Evolutionary conservation across 2,888 invertebrate species (phyloP).

Genomic region (Cenopis cana): DNA sequence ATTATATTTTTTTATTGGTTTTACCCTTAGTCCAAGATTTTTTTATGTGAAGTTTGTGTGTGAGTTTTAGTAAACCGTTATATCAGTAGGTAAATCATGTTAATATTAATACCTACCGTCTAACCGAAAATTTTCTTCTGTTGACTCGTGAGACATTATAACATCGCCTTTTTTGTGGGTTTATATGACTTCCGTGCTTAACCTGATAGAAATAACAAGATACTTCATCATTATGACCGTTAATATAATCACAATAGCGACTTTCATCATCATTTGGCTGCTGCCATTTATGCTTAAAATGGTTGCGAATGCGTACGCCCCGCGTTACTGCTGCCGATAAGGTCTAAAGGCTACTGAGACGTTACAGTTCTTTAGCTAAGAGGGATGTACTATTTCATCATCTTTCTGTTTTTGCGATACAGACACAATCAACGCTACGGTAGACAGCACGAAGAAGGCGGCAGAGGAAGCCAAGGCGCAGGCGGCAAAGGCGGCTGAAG

Average conservation of each 20-base stretch:
- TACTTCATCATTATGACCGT: not conserved
- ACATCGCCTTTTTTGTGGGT: not conserved
- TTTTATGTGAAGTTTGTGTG: conserved; percentile 15
- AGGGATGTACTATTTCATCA: not conserved
- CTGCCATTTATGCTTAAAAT: no score
- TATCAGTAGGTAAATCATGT: no score
- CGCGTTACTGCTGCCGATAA: not conserved
- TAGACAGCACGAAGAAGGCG: conserved; percentile 77
- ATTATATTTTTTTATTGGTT: not conserved
- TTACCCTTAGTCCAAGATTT: not conserved
- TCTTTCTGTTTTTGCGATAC: conserved; percentile 46
- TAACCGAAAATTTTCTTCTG: not conserved
- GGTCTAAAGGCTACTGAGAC: no score
- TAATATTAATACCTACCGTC: not conserved
- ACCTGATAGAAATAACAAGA: not conserved
- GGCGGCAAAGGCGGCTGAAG: conserved; percentile 71
- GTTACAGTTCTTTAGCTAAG: no score
- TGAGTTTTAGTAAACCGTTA: conserved; percentile 2
- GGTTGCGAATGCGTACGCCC: not conserved
- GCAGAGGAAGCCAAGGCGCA: conserved; percentile 70
- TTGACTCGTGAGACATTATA: conserved; percentile 8
- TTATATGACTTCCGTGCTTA: not conserved
- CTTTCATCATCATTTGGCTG: not conserved
- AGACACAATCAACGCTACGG: conserved; percentile 77
- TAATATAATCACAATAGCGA: not conserved